Conservation (phyloP, 2,888 invertebrate species). For the Campoplex capitator region DNA sequence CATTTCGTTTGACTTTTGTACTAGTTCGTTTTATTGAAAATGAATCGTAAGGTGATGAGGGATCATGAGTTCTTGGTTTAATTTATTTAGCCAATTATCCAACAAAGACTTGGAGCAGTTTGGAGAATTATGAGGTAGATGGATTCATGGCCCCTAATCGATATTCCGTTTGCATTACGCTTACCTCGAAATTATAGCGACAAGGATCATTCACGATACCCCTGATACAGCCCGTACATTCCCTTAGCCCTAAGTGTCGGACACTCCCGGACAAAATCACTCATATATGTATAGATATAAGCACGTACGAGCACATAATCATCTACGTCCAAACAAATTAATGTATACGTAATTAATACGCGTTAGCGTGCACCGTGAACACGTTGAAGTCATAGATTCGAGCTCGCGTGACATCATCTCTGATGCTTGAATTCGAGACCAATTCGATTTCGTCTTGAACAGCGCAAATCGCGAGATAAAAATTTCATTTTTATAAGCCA, state of each 20-base stretch:
- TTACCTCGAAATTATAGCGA: conserved; percentile 36
- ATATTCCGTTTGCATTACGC: conserved; percentile 40
- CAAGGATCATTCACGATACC: conserved; percentile 39
- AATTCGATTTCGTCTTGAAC: background rate
- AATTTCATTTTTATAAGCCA: too few species aligned
- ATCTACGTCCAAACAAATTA: conserved; percentile 7
- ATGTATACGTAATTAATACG: conserved; percentile 27
- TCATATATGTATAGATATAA: background rate
- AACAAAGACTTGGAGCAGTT: background rate
- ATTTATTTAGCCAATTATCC: background rate
- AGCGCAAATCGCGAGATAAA: background rate
- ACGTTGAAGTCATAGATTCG: conserved; percentile 1
- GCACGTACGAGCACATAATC: background rate
- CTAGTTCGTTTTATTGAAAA: background rate
- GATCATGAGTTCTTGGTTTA: background rate
- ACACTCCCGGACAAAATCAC: conserved; percentile 22
- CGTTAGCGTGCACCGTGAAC: background rate
- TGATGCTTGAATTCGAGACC: background rate
- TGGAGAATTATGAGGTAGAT: background rate
- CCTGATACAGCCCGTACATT: conserved; percentile 17
- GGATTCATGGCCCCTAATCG: conserved; percentile 39
- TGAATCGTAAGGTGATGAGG: background rate
- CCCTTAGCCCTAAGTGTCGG: background rate
- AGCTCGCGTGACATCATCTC: background rate
- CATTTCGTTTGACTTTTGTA: background rate